Conservation (phyloP, 1,140 invertebrate genomes). For the Cydia splendana region DNA sequence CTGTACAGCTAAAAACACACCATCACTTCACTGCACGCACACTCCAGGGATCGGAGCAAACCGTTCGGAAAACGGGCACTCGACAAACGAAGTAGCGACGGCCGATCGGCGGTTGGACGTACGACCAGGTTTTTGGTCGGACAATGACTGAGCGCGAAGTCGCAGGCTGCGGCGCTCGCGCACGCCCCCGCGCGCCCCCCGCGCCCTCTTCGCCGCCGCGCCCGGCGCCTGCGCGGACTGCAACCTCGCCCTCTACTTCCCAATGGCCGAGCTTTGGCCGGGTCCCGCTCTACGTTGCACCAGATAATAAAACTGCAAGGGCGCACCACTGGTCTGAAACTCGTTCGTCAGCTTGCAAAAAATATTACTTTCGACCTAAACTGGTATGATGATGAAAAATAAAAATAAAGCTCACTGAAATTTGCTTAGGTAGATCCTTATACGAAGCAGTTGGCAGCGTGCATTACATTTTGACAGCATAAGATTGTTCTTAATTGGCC, state of each 20-base stretch:
- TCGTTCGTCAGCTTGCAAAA: conserved; percentile 42
- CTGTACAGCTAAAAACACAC: conserved; percentile 77
- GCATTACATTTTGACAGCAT: not conserved
- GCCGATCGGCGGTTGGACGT: conserved; percentile 54
- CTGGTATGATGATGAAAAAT: conserved; percentile 8
- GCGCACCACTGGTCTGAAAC: conserved; percentile 46
- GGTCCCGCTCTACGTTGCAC: conserved; percentile 51
- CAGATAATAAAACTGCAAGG: conserved; percentile 62
- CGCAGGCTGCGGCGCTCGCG: conserved; percentile 47
- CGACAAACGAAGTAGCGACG: conserved; percentile 66
- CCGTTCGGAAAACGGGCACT: conserved; percentile 65
- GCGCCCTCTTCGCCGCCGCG: conserved; percentile 43
- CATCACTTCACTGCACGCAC: conserved; percentile 72
- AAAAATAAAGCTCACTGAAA: conserved; percentile 14
- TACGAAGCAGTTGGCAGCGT: not conserved
- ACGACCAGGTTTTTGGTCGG: conserved; percentile 68
- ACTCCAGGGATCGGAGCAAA: conserved; percentile 64
- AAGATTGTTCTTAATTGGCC: conserved; percentile 9
- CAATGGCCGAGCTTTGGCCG: conserved; percentile 64
- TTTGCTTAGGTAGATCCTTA: not conserved
- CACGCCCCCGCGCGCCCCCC: conserved; percentile 58
- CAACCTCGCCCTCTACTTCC: conserved; percentile 50
- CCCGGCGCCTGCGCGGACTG: conserved; percentile 40
- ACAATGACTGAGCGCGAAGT: conserved; percentile 62
- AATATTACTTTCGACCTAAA: conserved; percentile 38